Evolutionary conservation across 2,113 vertebrate genomes (phyloP).

Genomic region (Microcebus tavaratra): DNA sequence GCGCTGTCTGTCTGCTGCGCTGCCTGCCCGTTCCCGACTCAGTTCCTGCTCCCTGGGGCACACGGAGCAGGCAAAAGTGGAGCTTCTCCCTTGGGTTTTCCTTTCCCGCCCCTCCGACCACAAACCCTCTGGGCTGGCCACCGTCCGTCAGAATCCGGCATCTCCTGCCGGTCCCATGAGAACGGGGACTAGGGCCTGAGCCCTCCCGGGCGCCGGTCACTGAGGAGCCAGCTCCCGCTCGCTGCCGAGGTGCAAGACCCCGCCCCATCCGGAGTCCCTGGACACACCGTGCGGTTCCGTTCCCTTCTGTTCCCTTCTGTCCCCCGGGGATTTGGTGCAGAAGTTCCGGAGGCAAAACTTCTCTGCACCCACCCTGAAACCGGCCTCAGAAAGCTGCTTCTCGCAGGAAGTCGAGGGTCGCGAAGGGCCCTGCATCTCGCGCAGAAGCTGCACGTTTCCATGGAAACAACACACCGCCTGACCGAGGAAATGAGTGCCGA

Average conservation of each 20-base stretch:
- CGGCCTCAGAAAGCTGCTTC: neutral
- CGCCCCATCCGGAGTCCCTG: neutral
- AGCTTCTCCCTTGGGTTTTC: neutral
- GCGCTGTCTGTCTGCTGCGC: neutral
- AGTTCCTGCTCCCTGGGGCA: neutral
- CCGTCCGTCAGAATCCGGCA: no score
- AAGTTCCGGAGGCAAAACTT: neutral
- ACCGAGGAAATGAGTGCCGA: neutral
- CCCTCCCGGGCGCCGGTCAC: neutral
- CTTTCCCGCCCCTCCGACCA: neutral
- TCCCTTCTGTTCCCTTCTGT: neutral
- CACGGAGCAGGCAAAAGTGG: neutral
- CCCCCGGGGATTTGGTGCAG: neutral
- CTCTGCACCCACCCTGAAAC: neutral
- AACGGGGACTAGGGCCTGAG: neutral
- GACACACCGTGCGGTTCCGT: neutral
- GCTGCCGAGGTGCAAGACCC: neutral
- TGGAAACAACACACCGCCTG: constrained; percentile 44
- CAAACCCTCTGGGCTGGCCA: fast-evolving
- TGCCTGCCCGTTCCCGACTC: no score
- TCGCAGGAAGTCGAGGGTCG: neutral
- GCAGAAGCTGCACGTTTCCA: neutral
- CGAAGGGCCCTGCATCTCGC: neutral
- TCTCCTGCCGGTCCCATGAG: neutral
- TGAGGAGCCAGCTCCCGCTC: neutral